Base-by-base conservation (phyloP, 2,888 invertebrate species). In the Ectemnius lituratus region DNA sequence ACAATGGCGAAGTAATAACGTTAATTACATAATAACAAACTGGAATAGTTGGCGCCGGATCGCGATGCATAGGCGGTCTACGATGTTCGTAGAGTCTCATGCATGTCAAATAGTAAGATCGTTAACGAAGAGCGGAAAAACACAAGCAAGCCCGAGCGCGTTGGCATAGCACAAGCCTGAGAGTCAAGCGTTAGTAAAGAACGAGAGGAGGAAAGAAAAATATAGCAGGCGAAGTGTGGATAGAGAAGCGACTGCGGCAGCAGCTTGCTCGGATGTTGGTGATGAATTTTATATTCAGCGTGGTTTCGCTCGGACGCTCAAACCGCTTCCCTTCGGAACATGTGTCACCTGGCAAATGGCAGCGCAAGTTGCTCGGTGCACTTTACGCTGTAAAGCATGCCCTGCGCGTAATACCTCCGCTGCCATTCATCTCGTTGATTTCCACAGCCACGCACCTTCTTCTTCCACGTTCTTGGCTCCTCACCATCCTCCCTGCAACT, bases 331-430 rank as follows among this genome's bases (percentile, higher is more conserved):
- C 68, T 73, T 62, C 28, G 61, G 62, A 80, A 72, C 80, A 79
- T 76, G 79, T 82, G 85, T 85, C 85, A 83, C 79, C 70, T 62
- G 67, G 75, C 70, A 37, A 37, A 76, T 74, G 77, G 75, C 62
- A 75, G 67, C 46, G 23, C 67, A 57, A 79, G 69, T 62, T 61
- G 45, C 73, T 66, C 62, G 68, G 47, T 65, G 76, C 79, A 83
- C 78, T 85, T 84, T 84, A 69, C 70, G 84, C 83, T 76, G 84
- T 84, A 87, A 88, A 87, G 80, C 79, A 82, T 75, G 72, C 67
- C 16, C 77, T 69, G 69, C 74, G 72, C 74, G 78, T 83, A 83
- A 84, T 79, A 73, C 78, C 64, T 70, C 76, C 67, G 67, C 65
- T 67, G 57, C 62, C 62, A 18, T 23, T 62, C 62, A 61, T 57